These are phyloP conservation scores for Bothrops jararaca DNA, from an alignment of 2,113 vertebrate genomes.

Conservation along the genomic window DNA sequence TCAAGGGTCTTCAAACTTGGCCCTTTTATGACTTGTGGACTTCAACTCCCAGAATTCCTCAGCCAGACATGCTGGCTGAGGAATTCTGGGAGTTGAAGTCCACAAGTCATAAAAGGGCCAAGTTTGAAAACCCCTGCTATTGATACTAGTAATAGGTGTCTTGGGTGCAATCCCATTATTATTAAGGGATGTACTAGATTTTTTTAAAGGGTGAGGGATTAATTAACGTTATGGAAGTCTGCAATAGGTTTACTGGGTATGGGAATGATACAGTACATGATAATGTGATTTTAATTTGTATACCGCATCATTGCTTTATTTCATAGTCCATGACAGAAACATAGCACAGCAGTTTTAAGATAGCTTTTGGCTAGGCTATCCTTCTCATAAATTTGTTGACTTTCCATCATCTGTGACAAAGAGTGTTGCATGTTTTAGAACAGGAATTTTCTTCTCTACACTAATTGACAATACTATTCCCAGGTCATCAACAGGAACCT, in stretches of 20 bases:
- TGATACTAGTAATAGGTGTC: too few relatives aligned
- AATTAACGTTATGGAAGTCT: neutral
- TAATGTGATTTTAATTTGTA: neutral
- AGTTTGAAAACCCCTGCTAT: too few relatives aligned
- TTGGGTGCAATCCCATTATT: neutral
- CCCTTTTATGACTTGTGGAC: too few relatives aligned
- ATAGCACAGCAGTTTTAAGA: neutral
- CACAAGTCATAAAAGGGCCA: too few relatives aligned
- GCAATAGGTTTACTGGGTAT: neutral
- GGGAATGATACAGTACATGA: neutral
- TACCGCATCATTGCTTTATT: neutral
- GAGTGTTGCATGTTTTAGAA: neutral
- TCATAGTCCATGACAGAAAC: neutral
- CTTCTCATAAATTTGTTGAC: neutral
- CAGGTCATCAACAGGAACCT: neutral
- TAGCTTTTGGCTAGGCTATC: neutral
- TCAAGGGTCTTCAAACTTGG: too few relatives aligned
- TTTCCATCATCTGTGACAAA: neutral
- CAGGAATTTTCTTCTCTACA: neutral
- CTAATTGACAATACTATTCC: neutral
- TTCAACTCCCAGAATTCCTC: too few relatives aligned
- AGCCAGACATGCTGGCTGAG: too few relatives aligned
- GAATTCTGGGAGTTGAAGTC: too few relatives aligned
- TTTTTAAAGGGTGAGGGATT: neutral
- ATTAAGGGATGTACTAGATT: too few relatives aligned